Evolutionary conservation across 2,113 vertebrate species (phyloP).

Genomic region (Columba livia): DNA sequence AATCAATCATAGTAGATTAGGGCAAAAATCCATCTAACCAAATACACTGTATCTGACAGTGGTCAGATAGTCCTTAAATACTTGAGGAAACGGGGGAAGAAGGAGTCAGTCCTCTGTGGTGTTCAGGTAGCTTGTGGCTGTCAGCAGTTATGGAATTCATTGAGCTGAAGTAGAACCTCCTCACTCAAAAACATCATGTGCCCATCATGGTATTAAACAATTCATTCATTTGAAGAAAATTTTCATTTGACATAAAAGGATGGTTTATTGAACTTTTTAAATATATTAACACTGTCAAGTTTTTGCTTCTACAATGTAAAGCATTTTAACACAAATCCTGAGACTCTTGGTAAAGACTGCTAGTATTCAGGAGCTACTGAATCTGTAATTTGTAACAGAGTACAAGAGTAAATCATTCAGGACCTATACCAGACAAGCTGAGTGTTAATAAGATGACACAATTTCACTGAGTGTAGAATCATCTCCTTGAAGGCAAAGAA

Average conservation of each 20-base stretch:
- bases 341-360: not conserved
- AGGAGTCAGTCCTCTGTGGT: not conserved
- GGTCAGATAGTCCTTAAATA: not conserved
- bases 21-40: not conserved
- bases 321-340: not conserved
- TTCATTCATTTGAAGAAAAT: not conserved
- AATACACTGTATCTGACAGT: not conserved
- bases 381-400: not conserved
- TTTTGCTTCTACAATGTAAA: not conserved
- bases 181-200: not conserved
- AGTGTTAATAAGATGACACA: slow-evolving; percentile 40
- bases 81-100: not conserved
- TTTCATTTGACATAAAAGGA: not conserved
- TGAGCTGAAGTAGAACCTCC: not conserved
- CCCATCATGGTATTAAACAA: not conserved
- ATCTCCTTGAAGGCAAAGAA: slow-evolving; percentile 56
- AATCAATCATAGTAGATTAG: not conserved
- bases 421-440: not conserved
- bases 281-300: not conserved
- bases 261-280: not conserved
- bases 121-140: not conserved
- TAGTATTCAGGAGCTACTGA: not conserved
- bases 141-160: not conserved
- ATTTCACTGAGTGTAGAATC: slow-evolving; percentile 11
- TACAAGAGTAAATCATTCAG: slow-evolving; percentile 15